Base-by-base conservation (phyloP, 1,140 invertebrate species). In the Coptotermes formosanus region DNA sequence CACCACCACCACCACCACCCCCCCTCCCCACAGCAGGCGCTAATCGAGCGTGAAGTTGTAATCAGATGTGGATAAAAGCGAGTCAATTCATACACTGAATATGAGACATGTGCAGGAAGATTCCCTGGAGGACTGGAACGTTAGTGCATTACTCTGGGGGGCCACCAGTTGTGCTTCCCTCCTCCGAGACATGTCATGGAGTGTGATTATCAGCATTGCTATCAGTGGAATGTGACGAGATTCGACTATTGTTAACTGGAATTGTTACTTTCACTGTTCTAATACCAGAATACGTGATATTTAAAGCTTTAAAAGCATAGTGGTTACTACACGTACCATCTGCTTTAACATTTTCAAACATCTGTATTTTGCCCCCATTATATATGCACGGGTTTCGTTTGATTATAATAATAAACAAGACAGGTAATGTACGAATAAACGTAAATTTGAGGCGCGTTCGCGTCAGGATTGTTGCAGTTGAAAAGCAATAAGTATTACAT, bases 1-100 rank as follows among this genome's bases (percentile, higher is more conserved):
- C 38, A 38, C 25, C 64, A 4, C 14, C n/a, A n/a, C n/a, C n/a
- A n/a, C 52, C 82, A 38, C 4, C 38, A 38, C 25, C 64, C 0
- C 14, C 82, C 45, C 23, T 44, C 21, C 43, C 45, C 48, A 0
- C 83, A 25, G 48, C 45, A 55, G 83, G 83, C 83, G 45, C 30
- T 86, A 86, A 86, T 86, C 85, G 85, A 82, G 32, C 85, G 85
- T 82, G 44, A 86, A 86, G 75, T 86, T 82, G 85, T 86, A 86
- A 86, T 86, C 85, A 86, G 85, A 86, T 75, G 75, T 86, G 75
- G 85, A 69, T 86, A 86, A 82, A 55, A 64, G 83, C 48, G 83
- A 32, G 14, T 55, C 59, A n/a, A 30, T 75, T 75, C 64, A 30
- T n/a, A 75, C 9, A 75, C 64, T n/a, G 64, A 64, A 64, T 64